phyloP scores from a whole-genome alignment of 2,888 invertebrate species.

The Caenorhabditis panamensis region DNA sequence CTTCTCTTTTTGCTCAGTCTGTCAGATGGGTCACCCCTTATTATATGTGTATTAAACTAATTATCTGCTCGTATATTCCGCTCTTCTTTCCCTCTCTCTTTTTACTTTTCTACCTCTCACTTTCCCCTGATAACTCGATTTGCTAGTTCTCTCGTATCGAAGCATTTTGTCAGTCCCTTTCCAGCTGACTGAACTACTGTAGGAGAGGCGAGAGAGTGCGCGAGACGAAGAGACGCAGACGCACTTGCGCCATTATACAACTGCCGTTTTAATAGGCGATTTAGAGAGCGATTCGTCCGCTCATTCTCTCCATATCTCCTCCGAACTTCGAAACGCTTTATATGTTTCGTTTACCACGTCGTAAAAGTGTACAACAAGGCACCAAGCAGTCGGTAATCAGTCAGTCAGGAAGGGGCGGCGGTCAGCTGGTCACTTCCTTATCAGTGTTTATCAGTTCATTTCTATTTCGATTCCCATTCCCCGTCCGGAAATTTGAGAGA shows the following conservation, averaged over 20 bases:
- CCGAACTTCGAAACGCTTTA: background rate
- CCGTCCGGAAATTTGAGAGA: conserved; percentile 7
- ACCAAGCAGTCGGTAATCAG: background rate
- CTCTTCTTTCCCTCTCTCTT: conserved; percentile 1
- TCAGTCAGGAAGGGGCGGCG: too few relatives aligned
- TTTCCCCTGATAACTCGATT: conserved; percentile 18
- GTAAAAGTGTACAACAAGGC: conserved; percentile 5
- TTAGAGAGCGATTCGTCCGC: background rate
- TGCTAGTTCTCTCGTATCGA: background rate
- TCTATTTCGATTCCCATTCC: background rate
- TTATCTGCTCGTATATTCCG: conserved; percentile 14
- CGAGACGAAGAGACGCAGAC: conserved; percentile 19
- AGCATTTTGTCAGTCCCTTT: conserved; percentile 15
- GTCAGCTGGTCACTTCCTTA: conserved; percentile 4
- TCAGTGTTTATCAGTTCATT: conserved; percentile 4
- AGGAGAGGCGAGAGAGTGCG: conserved; percentile 11
- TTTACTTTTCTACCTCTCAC: background rate
- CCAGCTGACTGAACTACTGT: conserved; percentile 20
- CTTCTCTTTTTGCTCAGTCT: conserved; percentile 14
- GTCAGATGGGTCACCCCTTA: conserved; percentile 29
- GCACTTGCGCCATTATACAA: background rate
- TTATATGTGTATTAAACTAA: conserved; percentile 39
- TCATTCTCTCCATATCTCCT: background rate
- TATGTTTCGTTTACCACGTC: conserved; percentile 12
- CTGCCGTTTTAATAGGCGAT: conserved; percentile 5